Percentiles rank a stretch among this genome's conserved stretches.
These are phyloP conservation scores for Exephanes ischioxanthus DNA, from an alignment of 2,888 invertebrate genomes.

Conservation along the genomic window DNA sequence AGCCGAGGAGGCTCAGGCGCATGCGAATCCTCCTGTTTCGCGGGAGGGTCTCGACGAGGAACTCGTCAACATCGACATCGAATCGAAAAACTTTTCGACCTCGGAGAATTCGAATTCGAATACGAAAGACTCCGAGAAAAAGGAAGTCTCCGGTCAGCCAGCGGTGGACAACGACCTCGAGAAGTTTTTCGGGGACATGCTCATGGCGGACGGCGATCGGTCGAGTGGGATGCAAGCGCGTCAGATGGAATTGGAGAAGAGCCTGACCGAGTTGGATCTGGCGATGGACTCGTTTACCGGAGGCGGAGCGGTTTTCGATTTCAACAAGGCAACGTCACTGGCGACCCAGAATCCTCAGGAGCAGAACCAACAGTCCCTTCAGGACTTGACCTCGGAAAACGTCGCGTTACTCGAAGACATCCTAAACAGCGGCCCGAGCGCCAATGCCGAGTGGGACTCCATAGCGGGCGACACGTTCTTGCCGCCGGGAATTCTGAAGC, in stretches of 20 bases:
- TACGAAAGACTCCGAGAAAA: conserved; percentile 43
- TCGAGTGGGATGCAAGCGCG: conserved; percentile 43
- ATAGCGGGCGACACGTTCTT: conserved; percentile 80
- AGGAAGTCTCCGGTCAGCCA: conserved; percentile 35
- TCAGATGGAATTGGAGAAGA: conserved; percentile 71
- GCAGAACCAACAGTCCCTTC: conserved; percentile 73
- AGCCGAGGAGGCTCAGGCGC: conserved; percentile 78
- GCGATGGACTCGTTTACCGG: conserved; percentile 78
- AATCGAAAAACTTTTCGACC: conserved; percentile 52
- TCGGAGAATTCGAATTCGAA: conserved; percentile 26
- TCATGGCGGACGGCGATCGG: conserved; percentile 44
- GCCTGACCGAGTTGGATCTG: conserved; percentile 74
- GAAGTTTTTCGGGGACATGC: conserved; percentile 74
- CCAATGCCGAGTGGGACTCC: conserved; percentile 76
- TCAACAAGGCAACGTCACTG: conserved; percentile 64
- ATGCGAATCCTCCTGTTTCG: conserved; percentile 57
- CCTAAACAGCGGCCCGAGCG: conserved; percentile 72
- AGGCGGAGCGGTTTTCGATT: conserved; percentile 72
- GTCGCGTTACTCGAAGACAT: conserved; percentile 80
- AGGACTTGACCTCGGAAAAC: conserved; percentile 78
- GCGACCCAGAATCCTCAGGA: conserved; percentile 64
- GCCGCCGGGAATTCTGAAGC: conserved; percentile 81
- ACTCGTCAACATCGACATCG: conserved; percentile 75
- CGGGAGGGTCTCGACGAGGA: conserved; percentile 71
- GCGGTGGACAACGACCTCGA: conserved; percentile 72